Conservation (phyloP, 1,140 invertebrate genomes). For the Ephestia elutella region DNA sequence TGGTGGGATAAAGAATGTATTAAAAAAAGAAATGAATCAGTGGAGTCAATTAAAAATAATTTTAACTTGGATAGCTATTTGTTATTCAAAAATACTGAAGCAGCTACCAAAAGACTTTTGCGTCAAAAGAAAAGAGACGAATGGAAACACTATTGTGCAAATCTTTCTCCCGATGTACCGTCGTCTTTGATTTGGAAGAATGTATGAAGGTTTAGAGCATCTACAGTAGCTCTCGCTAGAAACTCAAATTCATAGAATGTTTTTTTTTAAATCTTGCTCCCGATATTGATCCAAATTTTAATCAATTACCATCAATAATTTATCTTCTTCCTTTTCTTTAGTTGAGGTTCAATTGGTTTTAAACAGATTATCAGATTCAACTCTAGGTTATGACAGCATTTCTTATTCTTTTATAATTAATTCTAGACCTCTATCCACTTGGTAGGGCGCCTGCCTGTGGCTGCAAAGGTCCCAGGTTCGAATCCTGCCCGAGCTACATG, state of each 20-base stretch:
- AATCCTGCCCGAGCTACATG: too few species aligned
- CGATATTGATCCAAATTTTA: conserved; percentile 6
- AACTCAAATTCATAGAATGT: not conserved
- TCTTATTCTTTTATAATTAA: conserved; percentile 20
- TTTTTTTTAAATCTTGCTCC: conserved; percentile 12
- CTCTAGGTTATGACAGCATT: conserved; percentile 17
- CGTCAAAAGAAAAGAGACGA: conserved; percentile 11
- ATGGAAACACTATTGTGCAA: conserved; percentile 9
- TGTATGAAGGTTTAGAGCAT: not conserved
- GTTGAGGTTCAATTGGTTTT: conserved; percentile 15
- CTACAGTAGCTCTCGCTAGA: not conserved
- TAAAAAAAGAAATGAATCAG: conserved; percentile 16
- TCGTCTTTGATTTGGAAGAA: conserved; percentile 9
- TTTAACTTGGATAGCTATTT: conserved; percentile 2
- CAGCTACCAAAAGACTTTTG: not conserved
- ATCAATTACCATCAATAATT: not conserved
- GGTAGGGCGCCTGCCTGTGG: too few species aligned
- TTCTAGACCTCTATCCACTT: conserved; percentile 7
- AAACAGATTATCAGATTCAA: conserved; percentile 14
- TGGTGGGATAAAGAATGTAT: conserved; percentile 26
- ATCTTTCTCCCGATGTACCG: conserved; percentile 3
- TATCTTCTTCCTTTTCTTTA: conserved; percentile 16
- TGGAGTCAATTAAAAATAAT: conserved; percentile 8
- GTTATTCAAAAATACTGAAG: not conserved
- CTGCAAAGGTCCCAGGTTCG: too few species aligned